Evolutionary conservation across 64 coral and sea anemone species (phyloP), one percentile per base, ranked within the genome.

Genomic region (Montipora sp.): DNA sequence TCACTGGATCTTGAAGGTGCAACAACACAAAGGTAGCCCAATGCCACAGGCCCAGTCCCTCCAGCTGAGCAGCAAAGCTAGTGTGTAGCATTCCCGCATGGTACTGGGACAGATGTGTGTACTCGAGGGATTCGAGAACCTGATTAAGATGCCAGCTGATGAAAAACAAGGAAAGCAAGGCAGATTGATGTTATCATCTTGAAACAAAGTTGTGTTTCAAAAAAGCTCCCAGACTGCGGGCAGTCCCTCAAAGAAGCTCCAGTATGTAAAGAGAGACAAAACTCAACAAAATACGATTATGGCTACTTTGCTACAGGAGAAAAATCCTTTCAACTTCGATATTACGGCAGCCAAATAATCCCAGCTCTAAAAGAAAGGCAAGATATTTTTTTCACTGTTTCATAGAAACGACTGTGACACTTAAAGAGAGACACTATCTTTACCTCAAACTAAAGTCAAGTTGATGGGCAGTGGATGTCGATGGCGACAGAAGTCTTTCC

Each of bases 361-460:
- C 6, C 53, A 57, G 53, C 6, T 57, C 11, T 57, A 57, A 57
- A 11, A 57, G 53, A 57, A 57, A 57, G 36, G 36, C 36, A 36
- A 36, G 27, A 36, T 36, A 36, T 36, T 36, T 36, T 36, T 36
- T 36, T 36, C 27, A 36, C 27, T 36, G 27, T 36, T 36, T 36
- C 27, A 36, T 36, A 36, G 27, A 36, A 36, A 36, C 27, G 27
- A 36, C 27, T 36, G 27, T 36, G 27, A 36, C 36, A 36, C 36
- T 36, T 36, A 36, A 57, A 57, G 53, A 72, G 45, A 18, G 5
- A 10, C 1, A 5, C 21, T 5, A 4, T 0, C 21, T 68, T 46
- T 94, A 98, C 97, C 97, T 99, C 21, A 96, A 77, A 48, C 98
- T 94, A 58, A 92, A 96, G 75, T 99, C 98, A 7, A 99, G 80